Base-by-base conservation (phyloP, 1,140 invertebrate species). In the Drosophila miranda region DNA sequence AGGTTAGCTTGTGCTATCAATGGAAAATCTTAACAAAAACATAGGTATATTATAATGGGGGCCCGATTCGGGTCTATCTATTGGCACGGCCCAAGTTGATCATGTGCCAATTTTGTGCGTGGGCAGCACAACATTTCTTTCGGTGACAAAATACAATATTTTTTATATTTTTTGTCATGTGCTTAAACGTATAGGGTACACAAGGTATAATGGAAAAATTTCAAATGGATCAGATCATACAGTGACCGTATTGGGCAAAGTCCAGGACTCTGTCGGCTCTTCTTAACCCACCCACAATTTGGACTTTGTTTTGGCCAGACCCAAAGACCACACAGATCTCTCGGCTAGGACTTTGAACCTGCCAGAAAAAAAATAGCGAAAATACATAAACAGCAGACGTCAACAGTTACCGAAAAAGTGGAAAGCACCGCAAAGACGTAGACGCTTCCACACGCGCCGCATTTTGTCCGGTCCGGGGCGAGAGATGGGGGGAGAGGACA, bases 81-180 rank as follows among this genome's bases (percentile, higher is more conserved):
- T 38, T 38, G 34, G 11, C 11, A 13, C 3, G 11, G 38, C 52
- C 34, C 41, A 42, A 44, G 30, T 41, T 55, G 78, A 80, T 80
- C 79, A 83, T 84, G 79, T 86, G 79, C 64, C 71, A 71, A 83
- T 45, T 74, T 50, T 3, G 46, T 60, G 75, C 52, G 76, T 75
- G 67, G 76, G 42, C 64, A 77, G 64, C 54, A 63, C 53, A 58
- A 34, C 42, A 49, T 30, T 14, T 50, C 44, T 44, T 67, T 70
- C 45, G 30, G 38, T 7, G 26, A 26, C n/a, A 5, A 26, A 50
- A 54, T 42, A 54, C 30, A 38, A 13, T 13, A 38, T 38, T 5
- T 13, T 13, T 38, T 38, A 13, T 38, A 13, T 38, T 38, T 38
- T 38, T 38, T 38, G 21, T 52, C 28, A 51, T 38, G 46, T 48